Evolutionary conservation across 2,888 invertebrate genomes (phyloP).

Genomic region (Sericinus montela): DNA sequence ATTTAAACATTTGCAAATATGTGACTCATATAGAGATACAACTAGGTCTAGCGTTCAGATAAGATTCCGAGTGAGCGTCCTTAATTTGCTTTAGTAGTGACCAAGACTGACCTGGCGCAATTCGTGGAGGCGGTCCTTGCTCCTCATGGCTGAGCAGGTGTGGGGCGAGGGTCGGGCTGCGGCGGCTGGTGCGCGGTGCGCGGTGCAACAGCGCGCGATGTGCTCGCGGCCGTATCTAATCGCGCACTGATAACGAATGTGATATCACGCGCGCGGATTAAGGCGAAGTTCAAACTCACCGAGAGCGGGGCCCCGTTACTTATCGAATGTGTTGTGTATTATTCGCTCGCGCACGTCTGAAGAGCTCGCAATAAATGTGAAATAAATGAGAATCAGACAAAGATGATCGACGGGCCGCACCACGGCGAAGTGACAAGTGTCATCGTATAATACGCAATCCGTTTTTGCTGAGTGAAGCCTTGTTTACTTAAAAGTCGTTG

Average conservation of each 20-base stretch:
- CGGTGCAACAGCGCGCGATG: slow-evolving; percentile 40
- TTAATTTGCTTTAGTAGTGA: too few species aligned
- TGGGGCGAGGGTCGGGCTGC: slow-evolving; percentile 15
- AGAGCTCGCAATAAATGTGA: too few species aligned
- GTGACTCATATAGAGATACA: too few species aligned
- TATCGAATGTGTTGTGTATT: not conserved
- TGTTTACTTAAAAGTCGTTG: not conserved
- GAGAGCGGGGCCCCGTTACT: not conserved
- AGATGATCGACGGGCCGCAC: not conserved
- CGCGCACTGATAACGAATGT: slow-evolving; percentile 47
- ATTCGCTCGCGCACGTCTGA: not conserved
- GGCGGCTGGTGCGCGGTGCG: slow-evolving; percentile 22
- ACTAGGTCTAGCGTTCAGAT: not conserved
- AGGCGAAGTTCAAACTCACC: not conserved
- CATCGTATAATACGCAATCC: not conserved
- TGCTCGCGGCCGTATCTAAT: slow-evolving; percentile 62
- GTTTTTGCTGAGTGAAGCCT: not conserved
- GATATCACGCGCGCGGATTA: slow-evolving; percentile 31
- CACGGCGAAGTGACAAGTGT: not conserved
- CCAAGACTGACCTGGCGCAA: slow-evolving; percentile 56
- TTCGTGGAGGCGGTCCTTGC: slow-evolving; percentile 66
- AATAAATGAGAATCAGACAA: too few species aligned
- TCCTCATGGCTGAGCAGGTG: slow-evolving; percentile 74
- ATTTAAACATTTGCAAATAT: too few species aligned
- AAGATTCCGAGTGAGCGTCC: not conserved